These are phyloP conservation scores for Rattus norvegicus DNA, from an alignment of 2,113 vertebrate genomes.

Conservation along the genomic window DNA sequence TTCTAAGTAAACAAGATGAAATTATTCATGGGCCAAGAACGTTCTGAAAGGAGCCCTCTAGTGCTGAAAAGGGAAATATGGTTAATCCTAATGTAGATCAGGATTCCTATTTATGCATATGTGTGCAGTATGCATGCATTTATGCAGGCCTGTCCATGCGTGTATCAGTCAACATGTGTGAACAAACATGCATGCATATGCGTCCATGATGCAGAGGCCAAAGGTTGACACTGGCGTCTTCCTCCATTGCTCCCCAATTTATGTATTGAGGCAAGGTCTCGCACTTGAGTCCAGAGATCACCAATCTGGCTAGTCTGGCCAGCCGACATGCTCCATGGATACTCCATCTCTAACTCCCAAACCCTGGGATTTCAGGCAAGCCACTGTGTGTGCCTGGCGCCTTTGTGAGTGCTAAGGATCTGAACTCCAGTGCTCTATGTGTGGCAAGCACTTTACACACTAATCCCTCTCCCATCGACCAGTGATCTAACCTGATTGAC, in stretches of 20 bases:
- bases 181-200: background rate
- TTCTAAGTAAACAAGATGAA: background rate
- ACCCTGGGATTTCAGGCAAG: background rate
- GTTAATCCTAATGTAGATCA: conserved; percentile 3
- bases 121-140: background rate
- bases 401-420: background rate
- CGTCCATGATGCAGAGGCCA: background rate
- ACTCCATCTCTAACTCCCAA: background rate
- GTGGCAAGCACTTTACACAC: background rate
- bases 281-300: background rate
- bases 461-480: background rate
- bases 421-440: background rate
- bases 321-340: background rate
- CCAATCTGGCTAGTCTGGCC: background rate
- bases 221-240: background rate
- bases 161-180: background rate
- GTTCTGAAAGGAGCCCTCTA: background rate
- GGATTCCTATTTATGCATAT: background rate
- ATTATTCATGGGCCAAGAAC: background rate
- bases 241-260: background rate
- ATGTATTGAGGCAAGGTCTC: background rate
- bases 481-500: background rate
- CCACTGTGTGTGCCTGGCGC: background rate
- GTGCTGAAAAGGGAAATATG: background rate
- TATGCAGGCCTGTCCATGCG: background rate